Base-by-base conservation (phyloP, 2,113 vertebrate species). In the Macrotus californicus region DNA sequence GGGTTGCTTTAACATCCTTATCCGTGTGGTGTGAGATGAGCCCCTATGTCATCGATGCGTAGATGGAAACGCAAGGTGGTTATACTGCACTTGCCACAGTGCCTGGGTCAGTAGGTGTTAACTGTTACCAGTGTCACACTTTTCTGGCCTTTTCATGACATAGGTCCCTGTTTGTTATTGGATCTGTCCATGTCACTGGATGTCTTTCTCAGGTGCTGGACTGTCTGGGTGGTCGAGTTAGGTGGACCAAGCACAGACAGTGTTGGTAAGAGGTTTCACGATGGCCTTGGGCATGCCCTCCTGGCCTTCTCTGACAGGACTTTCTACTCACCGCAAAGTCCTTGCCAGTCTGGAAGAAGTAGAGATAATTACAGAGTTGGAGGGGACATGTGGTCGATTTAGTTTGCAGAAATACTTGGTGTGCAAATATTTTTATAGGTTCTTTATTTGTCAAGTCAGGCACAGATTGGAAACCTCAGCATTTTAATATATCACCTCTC, bases 401-500 rank as follows among this genome's bases (percentile, higher is more conserved):
- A 6, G n/a, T 84, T 75, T 93, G 56, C 36, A 43, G 76, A 72
- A 85, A 56, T 77, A 48, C 21, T 73, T 85, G 54, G n/a, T 39
- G 34, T 82, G 50, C 48, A 91, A 48, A 50, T 82, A 82, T 82
- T 94, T 93, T 80, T 46, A 88, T 31, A 69, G 66, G 48, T 61
- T 83, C 34, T 19, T 67, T 43, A 56, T 31, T 85, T 52, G 48
- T 73, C 29, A 73, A 91, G 39, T 92, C 36, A 43, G 83, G 24
- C 26, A 66, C 11, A 52, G 56, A 52, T 50, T n/a, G 22, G 54
- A 66, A 91, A 50, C n/a, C 15, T 95, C 39, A 36, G 26, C 52
- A 50, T 73, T 82, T 84, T 43, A 86, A 75, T 50, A 14, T 39
- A 29, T n/a, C 4, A 0, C 21, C 43, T 89, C 41, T 91, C 67